Evolutionary conservation across 2,888 invertebrate species (phyloP), one percentile per base, ranked within the genome.

Genomic region (Agonopterix arenella): DNA sequence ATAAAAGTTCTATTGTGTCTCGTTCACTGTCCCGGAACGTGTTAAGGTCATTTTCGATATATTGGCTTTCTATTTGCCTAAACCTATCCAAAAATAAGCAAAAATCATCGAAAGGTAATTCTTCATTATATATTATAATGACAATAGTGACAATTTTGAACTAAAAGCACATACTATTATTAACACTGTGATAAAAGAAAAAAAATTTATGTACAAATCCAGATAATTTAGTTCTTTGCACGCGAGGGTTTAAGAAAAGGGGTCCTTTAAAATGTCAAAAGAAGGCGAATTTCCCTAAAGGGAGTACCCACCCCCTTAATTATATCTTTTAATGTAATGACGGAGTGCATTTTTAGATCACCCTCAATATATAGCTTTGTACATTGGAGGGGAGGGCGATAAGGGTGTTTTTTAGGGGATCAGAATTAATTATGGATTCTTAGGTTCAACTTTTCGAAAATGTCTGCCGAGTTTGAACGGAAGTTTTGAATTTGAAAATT

Each of bases 281-380:
- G 86, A 88, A 88, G 84, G 80, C 77, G 76, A 79, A 76, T 80
- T 83, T 82, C 84, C 83, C 76, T 66, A 64, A 28, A 79, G 79
- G 85, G 83, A 70, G 76, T 58, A 58, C 70, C 71, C 63, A 11
- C 69, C 80, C 81, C 81, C 80, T 84, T 85, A 86, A 88, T 88
- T 88, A 88, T 84, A 86, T 86, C 83, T 88, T 86, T 84, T 84
- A 88, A 86, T 85, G 84, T 81, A 76, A 82, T 77, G 84, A 82
- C 81, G 80, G 82, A 84, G 80, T 86, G 82, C 84, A 88, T 88
- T 88, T 88, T 88, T 88, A 80, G 76, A 64, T 55, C 74, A 65
- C 75, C 78, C 77, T 71, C 73, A 64, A 61, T 68, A 62, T 63
- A 58, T 64, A 60, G 62, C 56, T 53, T 58, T 64, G 46, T 75